A percentile compares a stretch with the other conserved stretches of the same genome.
Evolutionary conservation across 2,113 vertebrate genomes (phyloP).

Genomic region (Mixornis gularis): DNA sequence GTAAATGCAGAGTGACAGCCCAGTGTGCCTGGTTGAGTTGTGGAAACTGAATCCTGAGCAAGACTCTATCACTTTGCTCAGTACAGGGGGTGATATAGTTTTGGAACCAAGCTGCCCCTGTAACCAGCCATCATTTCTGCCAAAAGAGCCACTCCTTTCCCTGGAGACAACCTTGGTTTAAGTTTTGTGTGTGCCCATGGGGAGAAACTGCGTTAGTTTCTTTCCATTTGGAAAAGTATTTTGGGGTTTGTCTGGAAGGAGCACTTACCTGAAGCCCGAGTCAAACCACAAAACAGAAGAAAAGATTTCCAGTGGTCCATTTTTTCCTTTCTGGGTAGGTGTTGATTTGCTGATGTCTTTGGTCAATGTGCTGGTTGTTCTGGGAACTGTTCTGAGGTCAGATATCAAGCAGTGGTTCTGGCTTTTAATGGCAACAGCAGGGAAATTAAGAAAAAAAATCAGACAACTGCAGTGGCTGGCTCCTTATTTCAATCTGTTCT

Average conservation of each 20-base stretch:
- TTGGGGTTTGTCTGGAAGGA: background rate
- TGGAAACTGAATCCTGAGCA: background rate
- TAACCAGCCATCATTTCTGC: background rate
- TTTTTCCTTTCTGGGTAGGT: background rate
- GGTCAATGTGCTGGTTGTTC: background rate
- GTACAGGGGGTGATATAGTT: background rate
- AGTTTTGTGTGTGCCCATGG: background rate
- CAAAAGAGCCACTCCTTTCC: background rate
- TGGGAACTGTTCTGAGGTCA: background rate
- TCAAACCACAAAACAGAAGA: background rate
- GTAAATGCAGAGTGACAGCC: background rate
- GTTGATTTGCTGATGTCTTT: background rate
- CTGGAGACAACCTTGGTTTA: background rate
- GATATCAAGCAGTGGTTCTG: background rate
- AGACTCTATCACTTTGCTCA: background rate
- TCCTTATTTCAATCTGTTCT: background rate
- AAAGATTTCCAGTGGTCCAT: background rate
- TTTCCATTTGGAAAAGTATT: background rate
- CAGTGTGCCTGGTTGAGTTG: background rate
- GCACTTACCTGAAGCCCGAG: background rate
- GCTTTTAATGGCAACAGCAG: background rate
- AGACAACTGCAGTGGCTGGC: background rate
- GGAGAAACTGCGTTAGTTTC: background rate
- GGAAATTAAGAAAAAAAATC: background rate
- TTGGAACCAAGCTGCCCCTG: background rate